Base-by-base conservation (phyloP, 2,888 invertebrate species). In the Sipunculus nudus region DNA sequence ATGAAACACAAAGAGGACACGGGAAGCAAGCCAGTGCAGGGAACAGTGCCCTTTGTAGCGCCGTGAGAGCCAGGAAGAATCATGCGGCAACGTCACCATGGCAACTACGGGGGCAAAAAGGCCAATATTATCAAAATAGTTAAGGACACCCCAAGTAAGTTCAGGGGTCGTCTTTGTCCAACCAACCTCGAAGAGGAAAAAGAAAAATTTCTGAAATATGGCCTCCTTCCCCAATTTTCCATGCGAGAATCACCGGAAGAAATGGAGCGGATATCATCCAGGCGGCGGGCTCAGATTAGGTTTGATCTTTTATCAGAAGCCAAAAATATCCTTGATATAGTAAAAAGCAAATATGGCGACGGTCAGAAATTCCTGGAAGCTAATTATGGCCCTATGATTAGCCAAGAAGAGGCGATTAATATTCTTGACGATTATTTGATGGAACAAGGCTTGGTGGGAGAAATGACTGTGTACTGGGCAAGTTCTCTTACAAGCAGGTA, bases 401-500 rank as follows among this genome's bases (percentile, higher is more conserved):
- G 62, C 8, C 71, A 75, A 35, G 74, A 73, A 25, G 68, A 72
- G 54, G 80, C 78, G 0, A 76, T 77, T 4, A 70, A 74, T n/a
- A 63, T 74, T n/a, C 61, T 80, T 19, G 65, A 69, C 16, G 67
- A 78, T 28, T 81, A 81, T 46, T 63, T 81, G n/a, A 68, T 66
- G 23, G 78, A 78, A 23, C 73, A 79, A 61, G 71, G 71, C 16
- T 55, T 79, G 3, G 74, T 75, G 58, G 80, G 78, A n/a, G 73
- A 77, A n/a, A 70, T 81, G 60, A 72, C 65, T 28, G 71, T 81
- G 10, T 74, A 77, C 54, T 81, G 79, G 79, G 75, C 78, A 46
- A 73, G 72, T 45, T 76, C 78, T 49, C 65, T 81, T 53, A 70
- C 76, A 21, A 77, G 79, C 72, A 80, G 79, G 81, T 80, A 55